Conservation (phyloP, 2,113 vertebrate species). For the Equus przewalskii region DNA sequence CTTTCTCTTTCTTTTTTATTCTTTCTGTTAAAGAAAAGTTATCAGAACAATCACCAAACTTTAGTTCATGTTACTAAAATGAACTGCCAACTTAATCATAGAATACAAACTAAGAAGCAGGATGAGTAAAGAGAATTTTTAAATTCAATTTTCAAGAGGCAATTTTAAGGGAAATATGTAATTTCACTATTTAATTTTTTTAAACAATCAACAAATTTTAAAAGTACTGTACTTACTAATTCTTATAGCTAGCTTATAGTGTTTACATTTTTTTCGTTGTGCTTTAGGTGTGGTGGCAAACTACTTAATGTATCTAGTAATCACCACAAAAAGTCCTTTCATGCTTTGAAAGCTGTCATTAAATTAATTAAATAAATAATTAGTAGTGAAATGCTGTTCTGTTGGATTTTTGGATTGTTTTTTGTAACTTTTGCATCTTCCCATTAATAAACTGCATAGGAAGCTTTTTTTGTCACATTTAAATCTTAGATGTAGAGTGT, state of each 20-base stretch:
- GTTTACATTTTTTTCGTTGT: slow-evolving; percentile 77
- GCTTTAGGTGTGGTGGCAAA: slow-evolving; percentile 87
- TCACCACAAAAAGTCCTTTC: slow-evolving; percentile 78
- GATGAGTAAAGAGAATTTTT: slow-evolving; percentile 79
- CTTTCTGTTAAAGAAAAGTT: slow-evolving; percentile 93
- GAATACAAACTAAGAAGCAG: slow-evolving; percentile 83
- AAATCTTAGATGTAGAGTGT: slow-evolving; percentile 74
- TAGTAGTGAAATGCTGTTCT: slow-evolving; percentile 83
- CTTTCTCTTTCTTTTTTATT: slow-evolving; percentile 86
- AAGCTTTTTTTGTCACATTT: slow-evolving; percentile 85
- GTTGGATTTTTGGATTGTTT: slow-evolving; percentile 78
- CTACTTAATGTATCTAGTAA: slow-evolving; percentile 82
- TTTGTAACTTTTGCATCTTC: slow-evolving; percentile 84
- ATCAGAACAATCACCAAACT: slow-evolving; percentile 94
- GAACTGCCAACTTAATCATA: slow-evolving; percentile 85
- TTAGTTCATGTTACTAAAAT: slow-evolving; percentile 92
- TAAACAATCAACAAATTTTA: slow-evolving; percentile 85
- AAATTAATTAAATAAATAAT: slow-evolving; percentile 74
- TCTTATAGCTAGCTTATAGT: slow-evolving; percentile 85
- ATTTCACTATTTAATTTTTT: slow-evolving; percentile 80
- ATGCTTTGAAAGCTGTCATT: slow-evolving; percentile 85
- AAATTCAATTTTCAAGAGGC: slow-evolving; percentile 81
- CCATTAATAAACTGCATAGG: slow-evolving; percentile 84
- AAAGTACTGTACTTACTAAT: slow-evolving; percentile 75
- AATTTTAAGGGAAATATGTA: slow-evolving; percentile 84